phyloP scores from a whole-genome alignment of 2,888 invertebrate species.

The Noctua janthe region DNA sequence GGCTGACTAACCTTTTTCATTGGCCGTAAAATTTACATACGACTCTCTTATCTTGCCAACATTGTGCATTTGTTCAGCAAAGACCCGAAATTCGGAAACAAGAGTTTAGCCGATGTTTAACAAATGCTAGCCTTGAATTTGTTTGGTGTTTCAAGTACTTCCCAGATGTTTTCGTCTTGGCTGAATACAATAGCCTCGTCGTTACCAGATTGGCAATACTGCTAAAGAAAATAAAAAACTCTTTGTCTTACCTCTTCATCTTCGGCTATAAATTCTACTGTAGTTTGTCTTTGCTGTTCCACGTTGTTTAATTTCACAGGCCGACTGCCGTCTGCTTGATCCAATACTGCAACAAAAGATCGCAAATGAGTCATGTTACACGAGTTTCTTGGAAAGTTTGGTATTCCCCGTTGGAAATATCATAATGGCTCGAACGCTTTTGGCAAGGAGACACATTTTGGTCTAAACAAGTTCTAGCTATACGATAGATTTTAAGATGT shows the following conservation, averaged over 20 bases:
- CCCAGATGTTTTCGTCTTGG: slow-evolving; percentile 8
- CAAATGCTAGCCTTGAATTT: slow-evolving; percentile 9
- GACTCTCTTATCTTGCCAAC: slow-evolving; percentile 42
- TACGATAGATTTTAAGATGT: slow-evolving; percentile 18
- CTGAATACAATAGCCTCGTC: neutral
- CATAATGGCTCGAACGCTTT: slow-evolving; percentile 20
- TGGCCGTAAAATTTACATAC: slow-evolving; percentile 48
- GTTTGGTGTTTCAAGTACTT: slow-evolving; percentile 2
- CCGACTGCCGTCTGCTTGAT: slow-evolving; percentile 80
- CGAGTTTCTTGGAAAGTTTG: slow-evolving; percentile 31
- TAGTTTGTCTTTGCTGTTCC: slow-evolving; percentile 83
- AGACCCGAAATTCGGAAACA: slow-evolving; percentile 29
- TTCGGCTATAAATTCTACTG: slow-evolving; percentile 84
- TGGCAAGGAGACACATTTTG: slow-evolving; percentile 41
- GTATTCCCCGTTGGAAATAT: slow-evolving; percentile 36
- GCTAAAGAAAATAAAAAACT: slow-evolving; percentile 9
- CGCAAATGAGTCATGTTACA: slow-evolving; percentile 47
- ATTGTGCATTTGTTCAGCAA: slow-evolving; percentile 32
- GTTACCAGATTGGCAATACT: slow-evolving; percentile 3
- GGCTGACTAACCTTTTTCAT: slow-evolving; percentile 49
- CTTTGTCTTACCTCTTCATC: slow-evolving; percentile 83
- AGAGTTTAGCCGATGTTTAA: slow-evolving; percentile 15
- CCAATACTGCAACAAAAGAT: slow-evolving; percentile 85
- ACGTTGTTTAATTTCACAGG: slow-evolving; percentile 77
- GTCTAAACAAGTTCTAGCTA: slow-evolving; percentile 20